Evolutionary conservation across 2,888 invertebrate species (phyloP), one percentile per base, ranked within the genome.

Genomic region (Microdon myrmicae): DNA sequence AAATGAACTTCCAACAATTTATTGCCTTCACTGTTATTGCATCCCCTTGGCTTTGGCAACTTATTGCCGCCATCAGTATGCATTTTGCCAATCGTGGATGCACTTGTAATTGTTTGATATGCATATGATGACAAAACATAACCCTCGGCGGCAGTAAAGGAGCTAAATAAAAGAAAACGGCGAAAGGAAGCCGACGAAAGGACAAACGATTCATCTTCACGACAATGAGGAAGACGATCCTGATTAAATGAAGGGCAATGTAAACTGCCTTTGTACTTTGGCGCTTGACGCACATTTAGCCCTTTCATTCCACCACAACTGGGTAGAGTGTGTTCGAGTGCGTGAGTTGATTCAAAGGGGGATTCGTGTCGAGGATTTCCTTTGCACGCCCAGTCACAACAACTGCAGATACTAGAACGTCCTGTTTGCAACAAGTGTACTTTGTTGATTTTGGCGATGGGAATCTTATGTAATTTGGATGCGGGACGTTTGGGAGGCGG

Each of bases 221-320:
- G n/a, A n/a, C n/a, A 58, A 58, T 43, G 25, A 43, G 43, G 58
- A 64, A 64, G 64, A 64, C 56, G 47, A 53, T 51, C 54, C 56
- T 53, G 64, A 64, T 64, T 64, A 64, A 64, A 64, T 64, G 51
- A 64, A 64, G 64, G 64, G 64, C 58, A 64, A 47, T 58, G 64
- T 64, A 64, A 64, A 58, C 58, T 58, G 64, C 51, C 64, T 64
- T 64, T 64, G 64, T 64, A 64, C 64, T 64, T 64, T 64, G 41
- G n/a, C 43, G 41, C 45, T 53, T 58, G 58, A 64, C 64, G 64
- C 64, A 64, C 64, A 64, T 64, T 58, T 64, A 64, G 58, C 19
- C 53, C 43, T 58, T 53, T 56, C 28, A 51, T 43, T 43, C 58
- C 38, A 45, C 64, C 64, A 38, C 58, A 51, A 58, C 58, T 32